Conservation (phyloP, 2,888 invertebrate species). For the Trissolcus japonicus region DNA sequence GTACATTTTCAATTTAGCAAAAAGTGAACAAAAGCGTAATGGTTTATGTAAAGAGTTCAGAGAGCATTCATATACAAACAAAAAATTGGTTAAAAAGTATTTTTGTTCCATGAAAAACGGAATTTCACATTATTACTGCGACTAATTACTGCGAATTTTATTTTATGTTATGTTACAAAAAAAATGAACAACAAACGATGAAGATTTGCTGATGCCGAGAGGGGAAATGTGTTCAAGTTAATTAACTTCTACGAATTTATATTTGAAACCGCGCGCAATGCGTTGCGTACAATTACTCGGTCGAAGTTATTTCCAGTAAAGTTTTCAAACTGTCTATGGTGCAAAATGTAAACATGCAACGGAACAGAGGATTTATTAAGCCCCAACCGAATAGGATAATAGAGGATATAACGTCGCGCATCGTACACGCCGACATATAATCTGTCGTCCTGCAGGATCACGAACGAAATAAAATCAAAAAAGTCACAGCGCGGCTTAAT, state of each 20-base stretch:
- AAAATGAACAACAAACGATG: neutral
- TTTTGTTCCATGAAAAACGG: conserved; percentile 25
- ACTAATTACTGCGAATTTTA: conserved; percentile 37
- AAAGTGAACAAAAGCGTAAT: too few relatives aligned
- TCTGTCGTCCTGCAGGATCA: conserved; percentile 10
- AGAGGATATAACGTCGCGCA: conserved; percentile 13
- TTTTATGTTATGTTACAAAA: conserved; percentile 29
- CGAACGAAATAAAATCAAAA: conserved; percentile 15
- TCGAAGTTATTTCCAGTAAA: conserved; percentile 21
- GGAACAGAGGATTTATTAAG: conserved; percentile 47
- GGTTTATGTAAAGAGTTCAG: too few relatives aligned
- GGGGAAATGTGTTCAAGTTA: neutral
- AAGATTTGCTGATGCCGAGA: conserved; percentile 5
- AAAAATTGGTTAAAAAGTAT: too few relatives aligned
- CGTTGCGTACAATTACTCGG: conserved; percentile 24
- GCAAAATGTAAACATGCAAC: conserved; percentile 28
- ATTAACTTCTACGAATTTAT: too few relatives aligned
- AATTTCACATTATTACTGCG: neutral
- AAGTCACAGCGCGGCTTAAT: neutral
- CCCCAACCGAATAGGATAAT: conserved; percentile 37
- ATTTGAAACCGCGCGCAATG: neutral
- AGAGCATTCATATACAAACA: neutral
- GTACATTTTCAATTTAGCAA: too few relatives aligned
- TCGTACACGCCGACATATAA: conserved; percentile 8
- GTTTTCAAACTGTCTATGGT: conserved; percentile 31